phyloP scores from a whole-genome alignment of 2,888 invertebrate genomes.

The Gryllus longicercus region DNA sequence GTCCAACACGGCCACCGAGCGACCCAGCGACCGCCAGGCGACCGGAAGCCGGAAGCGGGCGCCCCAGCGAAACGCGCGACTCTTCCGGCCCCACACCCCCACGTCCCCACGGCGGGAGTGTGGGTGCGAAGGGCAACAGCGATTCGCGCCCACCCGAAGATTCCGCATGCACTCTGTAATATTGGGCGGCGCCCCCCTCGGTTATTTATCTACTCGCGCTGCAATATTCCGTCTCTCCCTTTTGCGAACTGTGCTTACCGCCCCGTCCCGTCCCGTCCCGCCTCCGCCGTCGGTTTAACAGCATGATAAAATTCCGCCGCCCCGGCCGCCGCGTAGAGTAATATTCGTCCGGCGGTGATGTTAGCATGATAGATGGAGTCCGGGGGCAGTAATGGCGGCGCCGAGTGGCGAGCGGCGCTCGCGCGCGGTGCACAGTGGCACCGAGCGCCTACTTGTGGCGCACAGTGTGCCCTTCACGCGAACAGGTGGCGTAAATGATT shows the following conservation, averaged over 20 bases:
- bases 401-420: neutral
- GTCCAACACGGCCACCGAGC: too few species aligned
- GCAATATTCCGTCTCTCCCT: neutral
- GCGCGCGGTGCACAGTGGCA: too few species aligned
- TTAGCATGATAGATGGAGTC: neutral
- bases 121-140: neutral
- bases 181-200: neutral
- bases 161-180: neutral
- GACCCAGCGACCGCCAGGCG: neutral
- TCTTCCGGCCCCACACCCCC: neutral
- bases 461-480: too few species aligned
- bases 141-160: neutral
- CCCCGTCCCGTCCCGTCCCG: too few species aligned
- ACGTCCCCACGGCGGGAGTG: neutral
- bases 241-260: too few species aligned
- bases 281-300: neutral
- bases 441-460: too few species aligned
- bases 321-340: neutral
- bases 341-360: slow-evolving; percentile 9
- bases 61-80: neutral
- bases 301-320: neutral
- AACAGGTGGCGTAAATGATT: too few species aligned
- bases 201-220: neutral
- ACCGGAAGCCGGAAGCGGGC: neutral
- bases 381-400: neutral